Evolutionary conservation across 2,888 invertebrate species (phyloP), one percentile per base, ranked within the genome.

Genomic region (Caenorhabditis macrosperma): DNA sequence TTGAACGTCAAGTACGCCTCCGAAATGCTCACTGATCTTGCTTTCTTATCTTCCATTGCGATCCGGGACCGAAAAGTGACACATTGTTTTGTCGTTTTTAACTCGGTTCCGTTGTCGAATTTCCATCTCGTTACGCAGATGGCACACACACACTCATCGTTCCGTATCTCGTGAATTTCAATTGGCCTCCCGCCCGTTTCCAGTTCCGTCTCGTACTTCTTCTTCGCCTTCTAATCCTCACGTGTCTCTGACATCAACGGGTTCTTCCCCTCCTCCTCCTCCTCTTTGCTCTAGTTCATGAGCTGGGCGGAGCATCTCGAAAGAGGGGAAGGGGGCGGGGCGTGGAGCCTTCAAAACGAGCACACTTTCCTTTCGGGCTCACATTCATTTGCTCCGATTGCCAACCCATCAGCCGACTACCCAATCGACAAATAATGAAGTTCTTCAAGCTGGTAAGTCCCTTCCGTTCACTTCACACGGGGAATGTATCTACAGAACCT

Each of bases 391-490:
- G 28, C 64, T 52, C 38, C 28, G 35, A 41, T 28, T 28, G 20
- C 35, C 41, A 61, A n/a, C 20, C 44, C 17, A 38, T 38, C 63
- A 35, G 24, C 38, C 5, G 6, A 44, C 44, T 44, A 17, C 17
- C 20, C 17, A 44, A n/a, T 44, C 33, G 33, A 33, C 5, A 20
- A 20, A n/a, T 50, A 24, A 69, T 69, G 68, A 44, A 68, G 22
- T 69, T 38, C 50, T 33, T 52, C 52, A 60, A 69, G 9, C 26
- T 60, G 68, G 68, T 69, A 22, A 69, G 68, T 68, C 26, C 3
- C 5, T 38, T 5, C 12, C 12, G 5, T 33, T 33, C 33, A 33
- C 33, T 33, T 33, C 33, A 6, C 22, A 1, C 26, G n/a, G 24
- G 26, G 38, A 38, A 38, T 38, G n/a, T 38, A 38, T 10, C 12